Evolutionary conservation across 1,140 invertebrate genomes (phyloP).

Genomic region (Dysdera silvatica): DNA sequence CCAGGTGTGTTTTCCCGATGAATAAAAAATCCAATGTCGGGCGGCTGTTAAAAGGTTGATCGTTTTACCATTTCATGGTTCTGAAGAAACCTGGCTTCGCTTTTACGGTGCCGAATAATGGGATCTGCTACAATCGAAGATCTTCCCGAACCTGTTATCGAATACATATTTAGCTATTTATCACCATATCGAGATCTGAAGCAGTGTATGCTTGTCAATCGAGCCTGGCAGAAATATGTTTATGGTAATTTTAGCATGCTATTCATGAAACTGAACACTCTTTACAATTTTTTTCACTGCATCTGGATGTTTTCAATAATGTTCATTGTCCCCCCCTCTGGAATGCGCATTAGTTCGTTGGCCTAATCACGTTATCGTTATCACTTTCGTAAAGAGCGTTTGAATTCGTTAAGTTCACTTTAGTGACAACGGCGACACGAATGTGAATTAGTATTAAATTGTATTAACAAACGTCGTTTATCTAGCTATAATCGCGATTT

Average conservation of each 20-base stretch:
- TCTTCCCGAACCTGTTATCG: slow-evolving; percentile 83
- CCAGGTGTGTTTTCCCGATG: too few relatives aligned
- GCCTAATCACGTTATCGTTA: background rate
- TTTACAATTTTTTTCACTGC: background rate
- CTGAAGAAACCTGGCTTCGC: too few relatives aligned
- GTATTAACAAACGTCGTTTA: too few relatives aligned
- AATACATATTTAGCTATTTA: slow-evolving; percentile 79
- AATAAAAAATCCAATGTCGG: too few relatives aligned
- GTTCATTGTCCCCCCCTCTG: slow-evolving; percentile 7
- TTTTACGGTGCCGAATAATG: too few relatives aligned
- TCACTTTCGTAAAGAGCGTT: too few relatives aligned
- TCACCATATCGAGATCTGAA: slow-evolving; percentile 84
- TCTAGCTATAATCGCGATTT: too few relatives aligned
- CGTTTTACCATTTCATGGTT: too few relatives aligned
- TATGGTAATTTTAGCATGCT: slow-evolving; percentile 57
- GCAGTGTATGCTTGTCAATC: slow-evolving; percentile 72
- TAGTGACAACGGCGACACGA: too few relatives aligned
- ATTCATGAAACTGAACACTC: background rate
- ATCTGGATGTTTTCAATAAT: slow-evolving; percentile 3
- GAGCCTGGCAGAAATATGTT: slow-evolving; percentile 69
- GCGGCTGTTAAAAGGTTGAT: too few relatives aligned
- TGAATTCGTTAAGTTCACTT: too few relatives aligned
- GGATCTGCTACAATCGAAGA: slow-evolving; percentile 39
- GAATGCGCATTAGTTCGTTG: slow-evolving; percentile 3
- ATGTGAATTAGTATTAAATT: too few relatives aligned